Evolutionary conservation across 2,888 invertebrate genomes (phyloP).

Genomic region (Hyppa rectilinea): DNA sequence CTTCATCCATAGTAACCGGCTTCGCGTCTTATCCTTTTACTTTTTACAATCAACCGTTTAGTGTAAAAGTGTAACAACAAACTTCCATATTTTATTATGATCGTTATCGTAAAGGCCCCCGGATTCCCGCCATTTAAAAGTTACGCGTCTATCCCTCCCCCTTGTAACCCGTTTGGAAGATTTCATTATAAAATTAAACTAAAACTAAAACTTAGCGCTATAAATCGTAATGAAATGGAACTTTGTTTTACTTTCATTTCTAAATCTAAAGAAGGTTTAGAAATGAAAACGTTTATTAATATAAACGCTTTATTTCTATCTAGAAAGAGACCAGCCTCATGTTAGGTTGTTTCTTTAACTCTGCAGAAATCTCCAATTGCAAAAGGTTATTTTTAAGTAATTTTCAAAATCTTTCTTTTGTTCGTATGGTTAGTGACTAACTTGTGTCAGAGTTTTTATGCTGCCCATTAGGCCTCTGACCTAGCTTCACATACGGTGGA

Average conservation of each 20-base stretch:
- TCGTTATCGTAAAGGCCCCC: slow-evolving; percentile 88
- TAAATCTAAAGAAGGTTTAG: too few species aligned
- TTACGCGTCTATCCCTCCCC: slow-evolving; percentile 68
- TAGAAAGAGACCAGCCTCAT: too few species aligned
- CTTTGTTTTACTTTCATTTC: slow-evolving; percentile 57
- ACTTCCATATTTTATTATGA: slow-evolving; percentile 90
- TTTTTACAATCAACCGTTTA: slow-evolving; percentile 90
- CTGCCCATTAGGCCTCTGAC: too few species aligned
- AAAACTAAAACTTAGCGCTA: slow-evolving; percentile 77
- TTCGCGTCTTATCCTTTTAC: too few species aligned
- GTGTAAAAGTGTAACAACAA: slow-evolving; percentile 85
- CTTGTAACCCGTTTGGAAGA: slow-evolving; percentile 79
- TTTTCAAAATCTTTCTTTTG: too few species aligned
- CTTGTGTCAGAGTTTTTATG: too few species aligned
- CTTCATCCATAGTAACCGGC: too few species aligned
- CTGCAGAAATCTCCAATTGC: too few species aligned
- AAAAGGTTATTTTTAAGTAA: too few species aligned
- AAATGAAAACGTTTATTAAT: slow-evolving; percentile 3
- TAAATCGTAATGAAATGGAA: slow-evolving; percentile 61
- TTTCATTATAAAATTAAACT: slow-evolving; percentile 88
- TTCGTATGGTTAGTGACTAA: too few species aligned
- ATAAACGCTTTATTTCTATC: neutral
- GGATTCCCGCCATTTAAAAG: slow-evolving; percentile 85
- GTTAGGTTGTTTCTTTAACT: too few species aligned
- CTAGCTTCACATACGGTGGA: too few species aligned